Evolutionary conservation across 1,140 invertebrate species (phyloP).

Genomic region (Laupala kohalensis): DNA sequence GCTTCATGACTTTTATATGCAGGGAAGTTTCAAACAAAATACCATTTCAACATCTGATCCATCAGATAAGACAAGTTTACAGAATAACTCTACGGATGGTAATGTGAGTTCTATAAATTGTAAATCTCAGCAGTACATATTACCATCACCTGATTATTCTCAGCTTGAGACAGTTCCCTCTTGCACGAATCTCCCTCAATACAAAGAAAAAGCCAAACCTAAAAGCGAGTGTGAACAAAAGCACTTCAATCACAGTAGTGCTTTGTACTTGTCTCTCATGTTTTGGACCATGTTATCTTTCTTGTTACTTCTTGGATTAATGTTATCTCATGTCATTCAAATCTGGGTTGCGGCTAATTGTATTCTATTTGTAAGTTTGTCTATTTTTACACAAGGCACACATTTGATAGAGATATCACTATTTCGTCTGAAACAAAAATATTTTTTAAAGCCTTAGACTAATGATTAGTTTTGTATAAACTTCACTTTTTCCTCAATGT

Average conservation of each 20-base stretch:
- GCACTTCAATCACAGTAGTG: neutral
- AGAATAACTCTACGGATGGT: no score
- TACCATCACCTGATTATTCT: no score
- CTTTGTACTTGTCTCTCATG: neutral
- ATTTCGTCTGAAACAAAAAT: neutral
- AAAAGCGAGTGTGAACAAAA: no score
- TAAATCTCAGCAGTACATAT: no score
- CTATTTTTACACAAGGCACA: slow-evolving; percentile 3
- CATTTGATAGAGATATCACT: slow-evolving; percentile 6
- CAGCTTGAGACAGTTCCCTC: no score
- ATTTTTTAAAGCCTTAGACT: neutral
- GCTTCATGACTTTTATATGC: slow-evolving; percentile 41
- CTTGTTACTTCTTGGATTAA: neutral
- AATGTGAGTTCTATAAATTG: no score
- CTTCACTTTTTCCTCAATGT: no score
- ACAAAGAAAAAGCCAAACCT: no score
- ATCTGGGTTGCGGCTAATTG: neutral
- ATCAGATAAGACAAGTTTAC: no score
- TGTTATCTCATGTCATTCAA: neutral
- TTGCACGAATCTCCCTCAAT: no score
- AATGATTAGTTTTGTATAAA: no score
- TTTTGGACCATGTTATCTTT: slow-evolving; percentile 4
- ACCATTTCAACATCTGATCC: no score
- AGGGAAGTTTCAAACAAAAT: slow-evolving; percentile 30
- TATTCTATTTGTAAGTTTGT: neutral